These are phyloP conservation scores for Cremastobaeus sp. DNA, from an alignment of 2,888 invertebrate genomes.

Conservation along the genomic window DNA sequence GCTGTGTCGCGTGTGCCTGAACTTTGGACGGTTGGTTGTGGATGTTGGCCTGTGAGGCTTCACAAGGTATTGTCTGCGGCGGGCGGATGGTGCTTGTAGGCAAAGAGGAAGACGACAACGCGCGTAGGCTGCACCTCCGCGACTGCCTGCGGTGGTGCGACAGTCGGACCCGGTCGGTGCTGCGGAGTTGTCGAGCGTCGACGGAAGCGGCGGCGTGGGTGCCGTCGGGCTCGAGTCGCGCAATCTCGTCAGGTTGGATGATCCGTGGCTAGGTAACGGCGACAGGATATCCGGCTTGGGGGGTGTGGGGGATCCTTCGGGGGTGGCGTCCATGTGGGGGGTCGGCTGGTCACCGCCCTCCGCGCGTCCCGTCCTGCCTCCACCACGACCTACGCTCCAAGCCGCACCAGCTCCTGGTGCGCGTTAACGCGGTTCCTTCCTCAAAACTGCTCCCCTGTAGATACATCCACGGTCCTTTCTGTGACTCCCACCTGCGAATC, in stretches of 20 bases:
- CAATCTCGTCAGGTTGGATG: constrained; percentile 70
- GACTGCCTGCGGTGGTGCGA: constrained; percentile 39
- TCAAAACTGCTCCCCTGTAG: constrained; percentile 58
- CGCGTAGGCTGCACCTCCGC: constrained; percentile 4
- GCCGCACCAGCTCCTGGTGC: constrained; percentile 68
- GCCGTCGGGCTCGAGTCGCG: constrained; percentile 26
- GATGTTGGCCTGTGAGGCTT: too few relatives aligned
- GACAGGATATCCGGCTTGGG: constrained; percentile 71
- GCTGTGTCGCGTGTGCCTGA: too few relatives aligned
- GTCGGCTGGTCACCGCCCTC: constrained; percentile 74
- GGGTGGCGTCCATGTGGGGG: constrained; percentile 77
- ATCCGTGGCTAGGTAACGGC: constrained; percentile 68
- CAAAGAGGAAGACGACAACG: constrained; percentile 61
- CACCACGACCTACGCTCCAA: constrained; percentile 68
- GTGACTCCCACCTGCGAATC: constrained; percentile 62
- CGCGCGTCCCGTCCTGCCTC: constrained; percentile 60
- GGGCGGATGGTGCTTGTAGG: constrained; percentile 27
- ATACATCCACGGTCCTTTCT: constrained; percentile 64
- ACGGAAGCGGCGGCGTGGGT: constrained; percentile 30
- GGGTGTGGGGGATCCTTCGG: constrained; percentile 70
- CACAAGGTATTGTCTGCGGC: constrained; percentile 30
- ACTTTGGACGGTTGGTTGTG: too few relatives aligned
- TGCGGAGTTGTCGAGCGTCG: constrained; percentile 13
- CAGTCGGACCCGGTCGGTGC: constrained; percentile 7
- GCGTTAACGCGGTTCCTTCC: constrained; percentile 63